phyloP scores from a whole-genome alignment of 2,113 vertebrate genomes.

The Butorides virescens region DNA sequence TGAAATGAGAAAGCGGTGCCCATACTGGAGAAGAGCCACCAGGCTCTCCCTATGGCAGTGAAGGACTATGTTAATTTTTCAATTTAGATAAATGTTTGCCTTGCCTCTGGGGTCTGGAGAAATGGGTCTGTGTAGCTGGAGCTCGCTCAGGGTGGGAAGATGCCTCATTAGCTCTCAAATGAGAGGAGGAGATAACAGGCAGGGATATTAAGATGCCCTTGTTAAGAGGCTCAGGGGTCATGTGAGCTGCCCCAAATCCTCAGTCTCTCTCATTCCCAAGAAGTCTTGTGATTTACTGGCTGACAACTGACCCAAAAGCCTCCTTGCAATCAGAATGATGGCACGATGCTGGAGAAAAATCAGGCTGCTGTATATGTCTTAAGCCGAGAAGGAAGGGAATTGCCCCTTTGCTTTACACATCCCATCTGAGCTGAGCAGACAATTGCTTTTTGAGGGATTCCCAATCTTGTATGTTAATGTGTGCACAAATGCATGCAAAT shows the following conservation, averaged over 20 bases:
- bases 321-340: not conserved
- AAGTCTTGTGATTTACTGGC: not conserved
- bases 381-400: not conserved
- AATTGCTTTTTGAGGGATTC: slow-evolving; percentile 2
- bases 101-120: not conserved
- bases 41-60: not conserved
- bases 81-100: not conserved
- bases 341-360: not conserved
- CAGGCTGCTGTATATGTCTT: not conserved
- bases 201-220: not conserved
- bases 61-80: not conserved
- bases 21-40: not conserved
- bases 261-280: not conserved
- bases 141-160: not conserved
- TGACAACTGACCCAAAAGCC: not conserved
- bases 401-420: not conserved
- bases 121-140: not conserved
- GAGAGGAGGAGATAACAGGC: slow-evolving; percentile 4
- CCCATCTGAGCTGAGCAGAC: not conserved
- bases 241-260: not conserved
- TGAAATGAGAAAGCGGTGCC: not conserved
- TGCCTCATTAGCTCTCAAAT: slow-evolving; percentile 37
- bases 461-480: not conserved
- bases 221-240: not conserved
- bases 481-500: slow-evolving; percentile 41